phyloP scores from a whole-genome alignment of 30 jellyfish, hydroid and myxozoan genomes.

The Catostylus mosaicus region DNA sequence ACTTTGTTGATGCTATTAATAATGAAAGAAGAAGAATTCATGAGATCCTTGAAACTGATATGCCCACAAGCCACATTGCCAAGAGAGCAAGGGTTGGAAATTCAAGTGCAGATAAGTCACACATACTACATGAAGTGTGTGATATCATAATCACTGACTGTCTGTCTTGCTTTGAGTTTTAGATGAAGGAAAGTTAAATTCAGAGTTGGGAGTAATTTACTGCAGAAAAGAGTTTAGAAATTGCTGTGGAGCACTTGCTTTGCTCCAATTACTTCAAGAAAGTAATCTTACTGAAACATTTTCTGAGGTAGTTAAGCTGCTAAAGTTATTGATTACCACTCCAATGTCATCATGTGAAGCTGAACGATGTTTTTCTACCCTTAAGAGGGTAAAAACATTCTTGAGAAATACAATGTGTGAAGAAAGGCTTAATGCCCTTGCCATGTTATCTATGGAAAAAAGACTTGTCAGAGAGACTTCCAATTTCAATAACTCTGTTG shows the following conservation, averaged over 20 bases:
- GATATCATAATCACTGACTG: conserved; percentile 14
- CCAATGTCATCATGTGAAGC: conserved; percentile 45
- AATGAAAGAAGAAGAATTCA: conserved; percentile 10
- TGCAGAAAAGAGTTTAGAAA: conserved; percentile 23
- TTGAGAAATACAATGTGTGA: conserved; percentile 46
- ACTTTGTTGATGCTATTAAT: conserved; percentile 16
- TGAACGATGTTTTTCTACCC: conserved; percentile 34
- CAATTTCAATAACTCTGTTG: conserved; percentile 28
- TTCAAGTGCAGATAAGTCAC: conserved; percentile 17
- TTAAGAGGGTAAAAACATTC: conserved; percentile 19
- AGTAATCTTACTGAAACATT: conserved; percentile 23
- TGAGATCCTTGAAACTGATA: not conserved
- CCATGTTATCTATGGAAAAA: conserved; percentile 40
- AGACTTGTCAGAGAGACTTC: conserved; percentile 18
- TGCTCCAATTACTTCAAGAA: conserved; percentile 30
- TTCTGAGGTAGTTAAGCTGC: conserved; percentile 17
- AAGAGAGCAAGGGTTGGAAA: conserved; percentile 12
- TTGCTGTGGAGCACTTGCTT: conserved; percentile 39
- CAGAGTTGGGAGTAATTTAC: conserved; percentile 8
- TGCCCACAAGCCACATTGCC: not conserved
- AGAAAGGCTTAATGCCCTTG: conserved; percentile 55
- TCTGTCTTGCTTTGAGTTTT: conserved; percentile 11
- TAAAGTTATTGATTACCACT: conserved; percentile 9
- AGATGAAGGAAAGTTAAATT: conserved; percentile 12
- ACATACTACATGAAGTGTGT: conserved; percentile 19